phyloP scores from a whole-genome alignment of 2,797 vertebrate species.

The Sebastes miniatus region DNA sequence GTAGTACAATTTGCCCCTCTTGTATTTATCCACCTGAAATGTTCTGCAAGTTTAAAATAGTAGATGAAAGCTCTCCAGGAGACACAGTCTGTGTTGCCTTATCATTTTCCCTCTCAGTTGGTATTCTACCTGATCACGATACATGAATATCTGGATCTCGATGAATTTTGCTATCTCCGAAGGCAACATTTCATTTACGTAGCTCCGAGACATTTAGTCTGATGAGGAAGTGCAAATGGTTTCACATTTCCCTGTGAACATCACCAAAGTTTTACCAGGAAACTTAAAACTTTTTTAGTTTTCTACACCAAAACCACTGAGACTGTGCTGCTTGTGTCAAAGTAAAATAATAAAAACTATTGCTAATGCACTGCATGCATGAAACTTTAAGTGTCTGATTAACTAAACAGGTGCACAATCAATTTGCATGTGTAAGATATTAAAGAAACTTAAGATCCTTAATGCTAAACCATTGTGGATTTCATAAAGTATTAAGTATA shows the following conservation, averaged over 20 bases:
- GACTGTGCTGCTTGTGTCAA: neutral
- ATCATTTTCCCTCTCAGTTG: constrained; percentile 34
- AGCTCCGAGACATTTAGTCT: neutral
- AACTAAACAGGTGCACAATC: neutral
- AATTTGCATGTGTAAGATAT: neutral
- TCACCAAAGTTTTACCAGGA: neutral
- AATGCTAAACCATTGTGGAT: neutral
- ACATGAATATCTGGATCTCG: constrained; percentile 38
- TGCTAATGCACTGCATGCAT: neutral
- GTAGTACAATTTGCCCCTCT: neutral
- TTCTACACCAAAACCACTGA: neutral
- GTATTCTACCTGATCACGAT: constrained; percentile 39
- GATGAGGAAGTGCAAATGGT: neutral
- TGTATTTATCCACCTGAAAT: constrained; percentile 50
- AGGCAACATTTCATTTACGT: constrained; percentile 15
- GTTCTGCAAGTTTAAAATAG: constrained; percentile 43
- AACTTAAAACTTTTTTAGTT: neutral
- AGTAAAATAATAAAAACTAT: neutral
- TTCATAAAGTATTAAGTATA: neutral
- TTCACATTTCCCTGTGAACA: neutral
- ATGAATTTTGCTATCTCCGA: constrained; percentile 25
- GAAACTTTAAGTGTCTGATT: neutral
- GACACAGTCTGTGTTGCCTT: constrained; percentile 45
- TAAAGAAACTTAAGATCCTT: neutral
- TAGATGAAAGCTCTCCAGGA: constrained; percentile 51